Base-by-base conservation (phyloP, 1,140 invertebrate genomes). In the Drosophila tani region DNA sequence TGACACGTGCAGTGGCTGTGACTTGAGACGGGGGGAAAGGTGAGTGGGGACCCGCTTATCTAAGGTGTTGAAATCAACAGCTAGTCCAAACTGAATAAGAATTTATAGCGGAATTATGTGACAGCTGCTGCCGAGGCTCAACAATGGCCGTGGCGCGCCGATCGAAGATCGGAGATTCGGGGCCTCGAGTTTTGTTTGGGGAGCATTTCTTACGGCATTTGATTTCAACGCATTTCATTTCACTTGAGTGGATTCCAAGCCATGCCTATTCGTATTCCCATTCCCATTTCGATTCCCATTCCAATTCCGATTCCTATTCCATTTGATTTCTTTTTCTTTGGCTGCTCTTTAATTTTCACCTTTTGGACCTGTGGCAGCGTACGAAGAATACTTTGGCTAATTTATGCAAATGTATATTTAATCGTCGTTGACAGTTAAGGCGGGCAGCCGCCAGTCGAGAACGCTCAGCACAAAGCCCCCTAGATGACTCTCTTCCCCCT, bases 341-440 rank as follows among this genome's bases (percentile, higher is more conserved):
- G 55, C 63, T 87, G 84, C 84, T 87, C 84, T 87, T 88, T 84
- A 81, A 84, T 88, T 87, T 87, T 87, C 77, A 87, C 81, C 84
- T 88, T 68, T 82, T 45, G 59, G 50, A 53, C 68, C 66, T 67
- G 4, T 8, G 51, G 50, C 55, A 45, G 67, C 71, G 32, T 17
- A 58, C 53, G 38, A 29, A 64, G 70, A 74, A 74, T 74, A 59
- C 67, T 74, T 85, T 82, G 68, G 67, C 79, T 86, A 91, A 91
- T 91, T 90, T 82, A 91, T 91, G 90, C 90, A 91, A 91, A 91
- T 91, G 90, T 81, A 80, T 90, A 86, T 91, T 91, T 91, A 91
- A 91, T 91, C 84, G 74, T 69, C 85, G 90, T 82, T 91, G 90
- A 91, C 90, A 91, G 90, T 91, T 91, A 91, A 90, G 80, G 81